Evolutionary conservation across 2,888 invertebrate genomes (phyloP), one percentile per base, ranked within the genome.

Genomic region (Drosophila cyrtoloma): DNA sequence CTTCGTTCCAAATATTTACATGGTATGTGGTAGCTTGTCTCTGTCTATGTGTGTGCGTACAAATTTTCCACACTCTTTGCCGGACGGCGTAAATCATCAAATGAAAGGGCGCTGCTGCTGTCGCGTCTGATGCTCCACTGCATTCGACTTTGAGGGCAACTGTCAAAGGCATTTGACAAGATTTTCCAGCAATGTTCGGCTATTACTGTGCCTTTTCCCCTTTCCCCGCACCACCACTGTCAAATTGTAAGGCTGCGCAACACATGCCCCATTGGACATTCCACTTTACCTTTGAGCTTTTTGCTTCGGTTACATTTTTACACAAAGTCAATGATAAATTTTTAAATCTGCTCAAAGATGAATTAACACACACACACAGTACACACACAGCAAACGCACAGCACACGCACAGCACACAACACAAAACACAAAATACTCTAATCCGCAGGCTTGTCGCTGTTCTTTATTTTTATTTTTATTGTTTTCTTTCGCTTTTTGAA

Each of bases 61-160:
- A 85, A 88, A 83, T 83, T 81, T 86, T 85, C 86, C 84, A 88
- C 84, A 69, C 69, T 62, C 59, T 72, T 58, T 35, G 64, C 79
- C 63, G 84, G 86, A 85, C 84, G 81, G 66, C 76, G 79, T 86
- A 86, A 88, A 86, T 87, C 84, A 85, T 87, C 88, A 85, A 88
- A 81, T 77, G 71, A 60, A 58, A 68, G 62, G 32, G 37, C 56
- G 39, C 66, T 28, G 55, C 32, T 28, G 53, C 55, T 30, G 26
- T 9, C 56, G 42, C 58, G 12, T 26, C 35, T 52, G 57, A 30
- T 28, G 57, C 56, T 19, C 47, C 56, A 74, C 79, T 83, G 84
- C 88, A 83, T 67, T 77, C 67, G 69, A 65, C 79, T 86, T 88
- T 87, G 79, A 87, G 72, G 83, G 74, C 72, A 64, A 76, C 83